Evolutionary conservation across 1,140 invertebrate species (phyloP), one percentile per base, ranked within the genome.

Genomic region (Lordiphosa stackelbergi): DNA sequence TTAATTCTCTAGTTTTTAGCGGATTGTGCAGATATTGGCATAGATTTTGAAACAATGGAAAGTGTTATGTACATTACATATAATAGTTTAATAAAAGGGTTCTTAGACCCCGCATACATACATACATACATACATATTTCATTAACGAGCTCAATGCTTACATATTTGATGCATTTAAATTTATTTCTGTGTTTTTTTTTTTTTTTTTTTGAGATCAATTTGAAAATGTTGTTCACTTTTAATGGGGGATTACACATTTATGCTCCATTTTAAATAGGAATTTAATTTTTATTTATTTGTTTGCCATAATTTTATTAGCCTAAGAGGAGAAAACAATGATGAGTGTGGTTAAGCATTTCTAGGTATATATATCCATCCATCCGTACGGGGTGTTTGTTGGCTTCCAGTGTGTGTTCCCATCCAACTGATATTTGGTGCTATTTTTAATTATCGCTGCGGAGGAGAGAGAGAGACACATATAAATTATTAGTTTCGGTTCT

Each of bases 181-280:
- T 31, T 28, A 45, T 28, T 45, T 45, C 42, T 48, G 48, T 47
- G 48, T 60, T 38, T 56, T 47, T 51, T 53, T 42, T 69, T 45
- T 36, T 65, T 43, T 70, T 53, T 24, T 36, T 10, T 75, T 79
- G 75, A 79, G 75, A 79, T 79, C 75, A 79, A 69, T 71, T 81
- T 71, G 71, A 81, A 74, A 75, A 74, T 54, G 36, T 47, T 40
- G 69, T 51, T 45, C 24, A 28, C 24, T 28, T 6, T 28, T 6
- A 28, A 28, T 31, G 28, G 28, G 28, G 28, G 28, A 31, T 31
- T 31, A 31, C 28, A 31, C 6, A 31, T 31, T 31, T 31, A 31
- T 31, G 22, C 4, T 24, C 22, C 22, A 24, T 24, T 4, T 24
- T 24, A 24, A 24, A 24, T 5, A 6, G 22, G 22, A 24, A 5